Conservation (phyloP, 2,113 vertebrate species). For the Gambusia affinis region DNA sequence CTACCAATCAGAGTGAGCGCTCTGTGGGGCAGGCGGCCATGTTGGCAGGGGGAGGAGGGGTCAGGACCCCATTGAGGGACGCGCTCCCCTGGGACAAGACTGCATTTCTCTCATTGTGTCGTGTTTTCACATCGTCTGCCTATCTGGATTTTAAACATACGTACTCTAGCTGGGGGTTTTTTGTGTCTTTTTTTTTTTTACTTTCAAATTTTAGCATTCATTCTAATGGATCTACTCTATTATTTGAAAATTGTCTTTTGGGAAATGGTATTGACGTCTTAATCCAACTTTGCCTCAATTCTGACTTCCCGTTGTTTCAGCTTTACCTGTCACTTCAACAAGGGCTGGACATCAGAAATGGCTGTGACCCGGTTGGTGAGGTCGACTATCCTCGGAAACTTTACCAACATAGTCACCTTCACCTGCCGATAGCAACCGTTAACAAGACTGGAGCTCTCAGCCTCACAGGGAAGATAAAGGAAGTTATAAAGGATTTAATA, state of each 20-base stretch:
- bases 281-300: too few relatives aligned
- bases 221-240: neutral
- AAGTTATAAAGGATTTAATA: neutral
- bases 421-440: constrained; percentile 47
- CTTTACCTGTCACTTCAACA: neutral
- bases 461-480: neutral
- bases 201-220: neutral
- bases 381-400: constrained; percentile 12
- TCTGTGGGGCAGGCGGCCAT: constrained; percentile 30
- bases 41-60: constrained; percentile 12
- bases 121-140: neutral
- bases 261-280: too few relatives aligned
- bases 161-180: neutral
- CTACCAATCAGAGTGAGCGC: constrained; percentile 14
- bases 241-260: neutral
- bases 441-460: constrained; percentile 11
- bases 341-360: too few relatives aligned
- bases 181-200: neutral
- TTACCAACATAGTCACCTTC: constrained; percentile 19
- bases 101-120: constrained; percentile 19
- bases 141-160: neutral
- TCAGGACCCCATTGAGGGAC: neutral
- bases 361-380: too few relatives aligned
- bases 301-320: too few relatives aligned
- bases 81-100: constrained; percentile 44